Conservation (phyloP, 1,140 invertebrate species). For the Goniozus legneri region DNA sequence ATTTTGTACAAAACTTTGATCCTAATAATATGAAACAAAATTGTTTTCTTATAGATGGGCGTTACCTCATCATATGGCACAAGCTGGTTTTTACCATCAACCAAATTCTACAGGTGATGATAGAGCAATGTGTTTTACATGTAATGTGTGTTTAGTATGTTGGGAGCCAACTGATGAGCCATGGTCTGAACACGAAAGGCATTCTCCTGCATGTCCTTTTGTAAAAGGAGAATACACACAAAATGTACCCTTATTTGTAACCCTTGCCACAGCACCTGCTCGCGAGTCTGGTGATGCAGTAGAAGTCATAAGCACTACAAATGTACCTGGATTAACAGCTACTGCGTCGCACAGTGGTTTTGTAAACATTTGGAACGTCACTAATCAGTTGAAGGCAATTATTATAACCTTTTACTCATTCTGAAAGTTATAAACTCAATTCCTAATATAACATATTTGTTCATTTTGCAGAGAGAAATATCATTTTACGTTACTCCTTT, state of each 20-base stretch:
- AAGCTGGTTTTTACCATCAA: constrained; percentile 93
- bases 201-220: constrained; percentile 89
- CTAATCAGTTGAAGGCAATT: constrained; percentile 61
- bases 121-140: constrained; percentile 92
- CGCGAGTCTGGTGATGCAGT: constrained; percentile 59
- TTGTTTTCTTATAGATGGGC: constrained; percentile 71
- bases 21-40: not conserved
- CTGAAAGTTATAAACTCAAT: not conserved
- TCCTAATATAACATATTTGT: constrained; percentile 5
- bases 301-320: constrained; percentile 71
- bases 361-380: constrained; percentile 71
- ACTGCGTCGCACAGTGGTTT: constrained; percentile 60
- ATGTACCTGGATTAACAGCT: constrained; percentile 58
- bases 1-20: not conserved
- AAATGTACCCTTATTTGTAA: constrained; percentile 89
- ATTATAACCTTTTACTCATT: not conserved
- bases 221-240: constrained; percentile 92
- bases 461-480: constrained; percentile 39
- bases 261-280: constrained; percentile 84
- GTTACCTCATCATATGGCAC: constrained; percentile 90
- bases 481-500: constrained; percentile 43
- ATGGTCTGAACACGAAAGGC: constrained; percentile 92
- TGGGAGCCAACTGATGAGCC: constrained; percentile 96
- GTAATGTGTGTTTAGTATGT: constrained; percentile 87
- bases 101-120: constrained; percentile 86